Conservation (phyloP, 2,113 vertebrate species). For the Hippocampus zosterae region DNA sequence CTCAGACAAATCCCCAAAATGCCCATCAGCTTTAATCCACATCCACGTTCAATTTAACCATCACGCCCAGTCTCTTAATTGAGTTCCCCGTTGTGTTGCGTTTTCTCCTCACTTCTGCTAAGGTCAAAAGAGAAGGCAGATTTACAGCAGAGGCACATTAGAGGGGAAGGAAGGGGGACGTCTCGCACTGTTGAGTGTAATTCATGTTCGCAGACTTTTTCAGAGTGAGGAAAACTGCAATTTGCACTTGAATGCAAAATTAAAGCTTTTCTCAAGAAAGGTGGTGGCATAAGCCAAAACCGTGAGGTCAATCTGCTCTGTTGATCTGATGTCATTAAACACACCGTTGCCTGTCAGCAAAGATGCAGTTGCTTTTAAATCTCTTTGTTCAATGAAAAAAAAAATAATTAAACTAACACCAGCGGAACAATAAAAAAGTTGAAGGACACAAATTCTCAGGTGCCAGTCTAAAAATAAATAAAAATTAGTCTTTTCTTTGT, state of each 20-base stretch:
- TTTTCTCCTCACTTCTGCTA: conserved; percentile 28
- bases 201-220: conserved; percentile 46
- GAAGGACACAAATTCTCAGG: conserved; percentile 7
- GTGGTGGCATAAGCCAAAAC: background rate
- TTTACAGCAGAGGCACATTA: too few relatives aligned
- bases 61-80: conserved; percentile 30
- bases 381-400: conserved; percentile 1
- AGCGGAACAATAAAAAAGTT: conserved; percentile 10
- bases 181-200: conserved; percentile 6
- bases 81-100: conserved; percentile 14
- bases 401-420: background rate
- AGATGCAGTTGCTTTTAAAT: background rate
- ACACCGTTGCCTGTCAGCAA: background rate
- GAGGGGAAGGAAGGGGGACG: too few relatives aligned
- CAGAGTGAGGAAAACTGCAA: conserved; percentile 35
- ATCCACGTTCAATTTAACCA: conserved; percentile 24
- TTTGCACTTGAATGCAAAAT: conserved; percentile 30
- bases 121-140: conserved; percentile 52
- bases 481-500: conserved; percentile 43
- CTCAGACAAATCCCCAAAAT: conserved; percentile 6
- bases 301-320: background rate
- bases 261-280: conserved; percentile 18
- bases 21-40: conserved; percentile 23
- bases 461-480: conserved; percentile 8
- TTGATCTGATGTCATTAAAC: background rate